Evolutionary conservation across 2,797 vertebrate genomes (phyloP), one percentile per base, ranked within the genome.

Genomic region (Furcifer pardalis): DNA sequence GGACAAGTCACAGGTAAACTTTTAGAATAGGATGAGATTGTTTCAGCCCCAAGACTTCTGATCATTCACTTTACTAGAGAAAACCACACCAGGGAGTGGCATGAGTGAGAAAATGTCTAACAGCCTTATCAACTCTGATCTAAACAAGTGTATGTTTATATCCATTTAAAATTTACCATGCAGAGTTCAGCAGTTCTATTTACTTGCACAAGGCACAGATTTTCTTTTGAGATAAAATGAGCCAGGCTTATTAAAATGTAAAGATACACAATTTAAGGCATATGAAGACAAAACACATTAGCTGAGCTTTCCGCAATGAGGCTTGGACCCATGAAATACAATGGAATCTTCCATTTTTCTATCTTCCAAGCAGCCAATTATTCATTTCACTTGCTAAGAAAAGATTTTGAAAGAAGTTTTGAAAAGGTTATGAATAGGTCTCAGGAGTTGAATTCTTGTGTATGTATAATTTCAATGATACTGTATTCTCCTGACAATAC

Each of bases 361-460:
- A n/a, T 81, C 27, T 9, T 9, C 71, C 66, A 80, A 56, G 88
- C 85, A 85, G 49, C n/a, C 46, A 77, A 0, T 0, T 66, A 89
- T 85, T 96, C 93, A 96, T 94, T 96, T 96, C 77, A 87, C 87
- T 96, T 97, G 95, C 96, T 97, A 84, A 60, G 90, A 92, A 56
- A 25, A 7, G 2, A 59, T 63, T 63, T 52, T 27, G n/a, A 44
- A 85, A 71, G 89, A 85, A 62, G 5, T 37, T 69, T 69, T 69
- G 12, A 77, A n/a, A 19, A 90, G 15, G 84, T 5, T 83, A 82
- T 92, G 81, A 81, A 65, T 12, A n/a, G 5, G 80, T 72, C 49
- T 37, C 10, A 5, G 49, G 23, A 75, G 21, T 10, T 30, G 37
- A 9, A 80, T 21, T 56, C 25, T 68, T 69, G 23, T 25, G 27